Evolutionary conservation across 1,140 invertebrate genomes (phyloP), one percentile per base, ranked within the genome.

Genomic region (Pollicipes pollicipes): DNA sequence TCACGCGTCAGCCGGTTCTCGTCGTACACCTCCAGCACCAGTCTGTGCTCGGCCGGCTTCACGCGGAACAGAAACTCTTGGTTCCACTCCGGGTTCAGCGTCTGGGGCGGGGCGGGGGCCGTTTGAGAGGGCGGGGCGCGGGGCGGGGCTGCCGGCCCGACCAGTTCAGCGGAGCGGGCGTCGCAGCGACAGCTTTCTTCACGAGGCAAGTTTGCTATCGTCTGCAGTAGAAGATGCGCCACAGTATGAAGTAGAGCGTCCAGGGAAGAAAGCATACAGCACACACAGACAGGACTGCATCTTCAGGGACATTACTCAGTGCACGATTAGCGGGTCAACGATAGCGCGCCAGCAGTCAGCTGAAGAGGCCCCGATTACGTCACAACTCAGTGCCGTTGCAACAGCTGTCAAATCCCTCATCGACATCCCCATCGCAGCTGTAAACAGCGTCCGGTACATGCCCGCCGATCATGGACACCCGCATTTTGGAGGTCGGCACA

Each of bases 1-100:
- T 98, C 95, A 74, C 95, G 81, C 31, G 95, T 97, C 78, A 98
- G 83, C 76, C 95, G 85, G 83, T 98, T 98, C 81, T 97, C 94
- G 84, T 98, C 95, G 84, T 97, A 98, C 75, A 98, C 94, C 85
- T 98, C 94, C 76, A 98, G 84, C 27, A 97, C 85, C 73, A 98
- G 81, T 81, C 94, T 94, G 81, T 97, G 93, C 79, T 95, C 89
- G 72, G 84, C 81, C 31, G 94, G 93, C 78, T 94, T 93, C 21
- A 96, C 92, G 82, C 90, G 85, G 81, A 97, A 95, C 79, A 95
- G 83, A 82, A 96, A 97, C 83, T 97, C 93, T 84, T 97, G 93
- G 81, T 95, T 89, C 95, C 95, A 98, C 80, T 87, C 84, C 77
- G 94, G 95, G 85, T 97, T 97, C 73, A 98, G 82, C 73, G 93